Conservation (phyloP, 1,140 invertebrate species). For the Bradynema listronoti region DNA sequence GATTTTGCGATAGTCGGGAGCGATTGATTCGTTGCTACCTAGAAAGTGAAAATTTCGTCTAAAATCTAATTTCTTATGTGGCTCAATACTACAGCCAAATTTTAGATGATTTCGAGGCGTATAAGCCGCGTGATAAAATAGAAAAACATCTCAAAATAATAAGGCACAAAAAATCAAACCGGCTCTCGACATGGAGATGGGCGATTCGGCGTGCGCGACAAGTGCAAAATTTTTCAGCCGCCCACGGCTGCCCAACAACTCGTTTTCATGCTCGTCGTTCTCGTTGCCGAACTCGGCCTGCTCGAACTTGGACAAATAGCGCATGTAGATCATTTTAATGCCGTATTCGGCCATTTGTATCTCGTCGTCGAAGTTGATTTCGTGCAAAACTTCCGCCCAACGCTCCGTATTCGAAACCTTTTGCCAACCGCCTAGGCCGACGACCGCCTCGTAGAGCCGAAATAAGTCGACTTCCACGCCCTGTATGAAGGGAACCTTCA, state of each 20-base stretch:
- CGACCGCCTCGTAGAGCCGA: constrained; percentile 44
- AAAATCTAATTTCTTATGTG: background rate
- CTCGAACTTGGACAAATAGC: constrained; percentile 51
- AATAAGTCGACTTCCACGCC: constrained; percentile 42
- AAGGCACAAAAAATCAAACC: constrained; percentile 13
- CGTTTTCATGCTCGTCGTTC: constrained; percentile 47
- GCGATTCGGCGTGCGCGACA: constrained; percentile 36
- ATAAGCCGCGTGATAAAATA: background rate
- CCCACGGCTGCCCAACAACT: constrained; percentile 34
- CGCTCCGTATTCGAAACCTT: constrained; percentile 46
- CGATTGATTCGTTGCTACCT: background rate
- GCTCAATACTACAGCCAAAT: background rate
- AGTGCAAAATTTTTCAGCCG: constrained; percentile 14
- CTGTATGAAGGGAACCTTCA: constrained; percentile 38
- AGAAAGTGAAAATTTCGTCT: background rate
- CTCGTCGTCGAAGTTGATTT: constrained; percentile 30
- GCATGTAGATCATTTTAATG: constrained; percentile 49
- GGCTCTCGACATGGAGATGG: constrained; percentile 20
- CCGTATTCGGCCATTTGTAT: constrained; percentile 42
- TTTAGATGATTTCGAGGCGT: background rate
- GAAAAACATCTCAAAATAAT: background rate
- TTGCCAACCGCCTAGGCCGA: constrained; percentile 44
- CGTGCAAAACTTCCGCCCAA: constrained; percentile 41
- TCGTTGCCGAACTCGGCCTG: constrained; percentile 47
- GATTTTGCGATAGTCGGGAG: constrained; percentile 70